Evolutionary conservation across 2,113 vertebrate species (phyloP).

Genomic region (Piprites chloris): DNA sequence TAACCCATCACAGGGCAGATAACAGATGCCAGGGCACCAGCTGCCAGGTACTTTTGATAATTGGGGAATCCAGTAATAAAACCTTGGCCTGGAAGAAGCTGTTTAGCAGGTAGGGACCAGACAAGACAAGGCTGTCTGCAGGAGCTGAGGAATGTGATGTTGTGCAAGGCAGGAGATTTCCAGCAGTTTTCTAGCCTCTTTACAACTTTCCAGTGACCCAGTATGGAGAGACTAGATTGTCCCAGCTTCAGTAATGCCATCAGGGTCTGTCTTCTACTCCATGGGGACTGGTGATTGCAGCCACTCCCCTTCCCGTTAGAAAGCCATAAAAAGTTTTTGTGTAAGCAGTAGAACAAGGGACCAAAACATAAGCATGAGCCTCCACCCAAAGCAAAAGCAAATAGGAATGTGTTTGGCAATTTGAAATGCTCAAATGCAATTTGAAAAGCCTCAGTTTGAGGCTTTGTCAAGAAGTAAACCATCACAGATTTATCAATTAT

Average conservation of each 20-base stretch:
- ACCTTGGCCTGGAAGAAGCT: background rate
- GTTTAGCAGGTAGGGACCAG: background rate
- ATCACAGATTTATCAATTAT: background rate
- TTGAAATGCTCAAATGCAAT: background rate
- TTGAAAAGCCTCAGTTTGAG: background rate
- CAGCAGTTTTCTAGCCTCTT: background rate
- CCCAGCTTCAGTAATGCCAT: background rate
- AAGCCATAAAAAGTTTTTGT: background rate
- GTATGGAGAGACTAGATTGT: background rate
- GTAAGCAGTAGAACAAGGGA: background rate
- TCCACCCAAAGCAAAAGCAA: constrained; percentile 8
- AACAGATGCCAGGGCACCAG: background rate
- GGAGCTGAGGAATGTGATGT: background rate
- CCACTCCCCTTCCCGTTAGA: background rate
- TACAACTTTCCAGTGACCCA: background rate
- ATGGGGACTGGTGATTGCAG: background rate
- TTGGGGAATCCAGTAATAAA: background rate
- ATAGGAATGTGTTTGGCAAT: background rate
- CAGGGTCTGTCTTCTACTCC: background rate
- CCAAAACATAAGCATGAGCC: background rate
- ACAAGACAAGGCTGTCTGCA: background rate
- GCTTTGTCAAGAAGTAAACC: background rate
- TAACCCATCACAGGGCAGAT: background rate
- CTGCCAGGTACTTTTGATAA: background rate
- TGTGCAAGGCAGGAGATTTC: background rate